Conservation (phyloP, 2,797 vertebrate genomes). For the Alfaro cultratus region DNA sequence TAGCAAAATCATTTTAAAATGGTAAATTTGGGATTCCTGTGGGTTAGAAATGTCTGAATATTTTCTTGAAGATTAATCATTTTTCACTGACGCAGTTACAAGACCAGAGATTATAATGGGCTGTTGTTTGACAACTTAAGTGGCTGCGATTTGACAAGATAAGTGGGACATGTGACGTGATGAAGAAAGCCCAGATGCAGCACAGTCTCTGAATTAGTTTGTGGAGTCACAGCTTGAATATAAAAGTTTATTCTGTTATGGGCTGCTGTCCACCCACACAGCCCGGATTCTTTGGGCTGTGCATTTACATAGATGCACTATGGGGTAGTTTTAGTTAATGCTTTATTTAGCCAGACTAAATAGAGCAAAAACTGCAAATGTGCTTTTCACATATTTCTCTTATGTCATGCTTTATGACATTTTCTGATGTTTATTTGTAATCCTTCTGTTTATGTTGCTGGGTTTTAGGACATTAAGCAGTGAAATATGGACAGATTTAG, state of each 20-base stretch:
- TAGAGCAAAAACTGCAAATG: neutral
- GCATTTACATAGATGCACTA: neutral
- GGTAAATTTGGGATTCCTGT: neutral
- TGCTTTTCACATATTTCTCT: neutral
- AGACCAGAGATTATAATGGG: neutral
- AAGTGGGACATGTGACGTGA: conserved; percentile 3
- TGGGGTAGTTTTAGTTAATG: neutral
- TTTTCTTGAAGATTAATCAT: neutral
- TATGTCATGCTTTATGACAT: neutral
- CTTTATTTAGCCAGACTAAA: neutral
- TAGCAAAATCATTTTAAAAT: neutral
- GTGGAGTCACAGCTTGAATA: neutral
- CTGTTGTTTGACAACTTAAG: conserved; percentile 6
- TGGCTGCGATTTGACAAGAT: conserved; percentile 21
- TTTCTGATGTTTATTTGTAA: neutral
- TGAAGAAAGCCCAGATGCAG: neutral
- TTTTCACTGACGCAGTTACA: neutral
- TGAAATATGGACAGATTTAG: neutral
- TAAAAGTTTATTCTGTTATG: neutral
- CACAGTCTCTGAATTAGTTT: neutral
- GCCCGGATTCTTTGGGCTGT: neutral
- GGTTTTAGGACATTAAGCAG: neutral
- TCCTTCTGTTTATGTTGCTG: neutral
- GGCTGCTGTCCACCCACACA: neutral
- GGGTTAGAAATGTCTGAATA: neutral